These are phyloP conservation scores for Grantiella picta DNA, from an alignment of 2,113 vertebrate genomes.

Conservation along the genomic window DNA sequence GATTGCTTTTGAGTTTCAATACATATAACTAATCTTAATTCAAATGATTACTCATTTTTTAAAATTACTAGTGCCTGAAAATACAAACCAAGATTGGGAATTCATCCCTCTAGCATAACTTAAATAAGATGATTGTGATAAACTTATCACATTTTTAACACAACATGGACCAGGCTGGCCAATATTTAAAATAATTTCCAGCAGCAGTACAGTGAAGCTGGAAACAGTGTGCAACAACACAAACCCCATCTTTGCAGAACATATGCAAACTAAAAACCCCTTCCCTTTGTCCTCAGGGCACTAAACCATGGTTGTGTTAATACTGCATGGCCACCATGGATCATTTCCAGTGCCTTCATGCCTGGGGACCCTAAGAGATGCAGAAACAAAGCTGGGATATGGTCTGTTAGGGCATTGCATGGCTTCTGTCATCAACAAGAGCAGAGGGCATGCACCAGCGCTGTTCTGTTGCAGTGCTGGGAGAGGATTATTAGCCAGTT, in stretches of 20 bases:
- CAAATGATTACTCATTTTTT: background rate
- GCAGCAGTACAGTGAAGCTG: background rate
- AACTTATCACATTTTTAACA: background rate
- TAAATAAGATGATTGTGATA: background rate
- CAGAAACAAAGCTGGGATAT: background rate
- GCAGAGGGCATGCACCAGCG: background rate
- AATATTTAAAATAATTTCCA: background rate
- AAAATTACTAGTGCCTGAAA: background rate
- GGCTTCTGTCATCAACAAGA: background rate
- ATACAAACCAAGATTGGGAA: background rate
- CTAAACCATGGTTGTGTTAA: background rate
- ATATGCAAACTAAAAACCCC: accelerated
- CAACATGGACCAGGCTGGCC: background rate
- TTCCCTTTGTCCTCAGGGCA: background rate
- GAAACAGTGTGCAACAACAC: background rate
- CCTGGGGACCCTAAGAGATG: background rate
- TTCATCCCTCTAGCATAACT: background rate
- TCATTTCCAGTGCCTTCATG: background rate
- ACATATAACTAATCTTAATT: background rate
- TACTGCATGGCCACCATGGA: background rate
- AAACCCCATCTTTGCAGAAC: background rate
- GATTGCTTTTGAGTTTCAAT: background rate
- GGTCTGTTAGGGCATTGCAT: background rate
- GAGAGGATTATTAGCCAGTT: background rate
- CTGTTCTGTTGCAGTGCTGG: background rate